Evolutionary conservation across 2,888 invertebrate genomes (phyloP).

Genomic region (Lycia hirtaria): DNA sequence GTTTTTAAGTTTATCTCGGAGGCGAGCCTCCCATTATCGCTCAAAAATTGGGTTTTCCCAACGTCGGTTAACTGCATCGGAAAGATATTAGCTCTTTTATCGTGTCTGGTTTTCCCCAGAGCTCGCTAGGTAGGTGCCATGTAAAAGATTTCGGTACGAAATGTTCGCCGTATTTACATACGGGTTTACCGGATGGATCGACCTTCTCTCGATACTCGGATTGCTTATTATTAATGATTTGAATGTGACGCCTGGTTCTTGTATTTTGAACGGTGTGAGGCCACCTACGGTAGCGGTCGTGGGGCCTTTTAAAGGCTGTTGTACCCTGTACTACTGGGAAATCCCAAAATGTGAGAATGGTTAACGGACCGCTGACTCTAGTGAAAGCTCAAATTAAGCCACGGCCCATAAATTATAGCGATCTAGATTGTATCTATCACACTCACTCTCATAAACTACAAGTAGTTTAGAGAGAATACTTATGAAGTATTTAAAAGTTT

Average conservation of each 20-base stretch:
- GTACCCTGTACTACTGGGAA: constrained; percentile 63
- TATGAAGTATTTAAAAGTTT: background rate
- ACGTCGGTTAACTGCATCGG: constrained; percentile 54
- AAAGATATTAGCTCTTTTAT: constrained; percentile 52
- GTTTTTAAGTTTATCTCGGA: constrained; percentile 10
- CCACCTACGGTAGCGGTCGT: constrained; percentile 36
- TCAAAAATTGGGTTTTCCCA: constrained; percentile 54
- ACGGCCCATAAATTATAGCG: background rate
- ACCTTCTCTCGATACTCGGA: constrained; percentile 50
- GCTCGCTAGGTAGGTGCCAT: too few species aligned
- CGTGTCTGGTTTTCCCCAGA: constrained; percentile 64
- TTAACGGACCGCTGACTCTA: constrained; percentile 48
- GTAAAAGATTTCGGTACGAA: constrained; percentile 54
- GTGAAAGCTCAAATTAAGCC: constrained; percentile 69
- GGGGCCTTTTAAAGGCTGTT: constrained; percentile 45
- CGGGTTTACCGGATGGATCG: constrained; percentile 61
- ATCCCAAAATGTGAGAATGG: constrained; percentile 60
- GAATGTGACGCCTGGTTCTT: constrained; percentile 20
- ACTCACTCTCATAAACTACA: constrained; percentile 10
- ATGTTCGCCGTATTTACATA: constrained; percentile 54
- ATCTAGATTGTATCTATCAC: background rate
- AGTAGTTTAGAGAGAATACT: background rate
- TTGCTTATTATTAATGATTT: constrained; percentile 37
- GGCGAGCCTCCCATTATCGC: constrained; percentile 29
- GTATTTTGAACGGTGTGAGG: constrained; percentile 26